Conservation (phyloP, 2,888 invertebrate genomes). For the Amphimallon solstitiale region DNA sequence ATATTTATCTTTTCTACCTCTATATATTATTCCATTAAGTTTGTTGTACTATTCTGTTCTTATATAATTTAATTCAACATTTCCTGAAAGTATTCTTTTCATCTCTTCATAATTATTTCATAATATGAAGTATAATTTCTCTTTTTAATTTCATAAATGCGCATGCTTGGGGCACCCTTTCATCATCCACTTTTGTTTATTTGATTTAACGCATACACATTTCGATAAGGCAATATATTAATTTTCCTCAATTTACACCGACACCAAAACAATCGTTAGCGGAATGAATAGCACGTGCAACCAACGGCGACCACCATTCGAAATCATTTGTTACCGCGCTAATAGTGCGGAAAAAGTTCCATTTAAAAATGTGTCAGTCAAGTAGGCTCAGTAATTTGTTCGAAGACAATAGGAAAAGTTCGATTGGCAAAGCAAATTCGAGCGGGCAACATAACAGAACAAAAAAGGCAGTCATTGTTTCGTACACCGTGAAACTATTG, state of each 20-base stretch:
- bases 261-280: background rate
- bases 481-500: constrained; percentile 11
- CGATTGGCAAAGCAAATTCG: constrained; percentile 29
- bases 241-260: background rate
- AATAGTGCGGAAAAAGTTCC: constrained; percentile 17
- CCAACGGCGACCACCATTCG: background rate
- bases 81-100: too few relatives aligned
- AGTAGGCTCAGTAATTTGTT: background rate
- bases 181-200: too few relatives aligned
- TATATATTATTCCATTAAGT: too few relatives aligned
- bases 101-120: too few relatives aligned
- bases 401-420: constrained; percentile 21
- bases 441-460: constrained; percentile 21
- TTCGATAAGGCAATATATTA: too few relatives aligned
- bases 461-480: constrained; percentile 28
- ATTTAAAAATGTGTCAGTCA: constrained; percentile 29
- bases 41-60: too few relatives aligned
- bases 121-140: too few relatives aligned
- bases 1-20: too few relatives aligned
- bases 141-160: too few relatives aligned
- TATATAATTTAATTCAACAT: too few relatives aligned
- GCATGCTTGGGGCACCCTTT: too few relatives aligned
- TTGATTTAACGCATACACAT: too few relatives aligned
- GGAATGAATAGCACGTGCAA: constrained; percentile 1
- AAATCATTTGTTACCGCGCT: constrained; percentile 14